These are phyloP conservation scores for Poecilia gillii DNA, from an alignment of 2,797 vertebrate species.

Conservation along the genomic window DNA sequence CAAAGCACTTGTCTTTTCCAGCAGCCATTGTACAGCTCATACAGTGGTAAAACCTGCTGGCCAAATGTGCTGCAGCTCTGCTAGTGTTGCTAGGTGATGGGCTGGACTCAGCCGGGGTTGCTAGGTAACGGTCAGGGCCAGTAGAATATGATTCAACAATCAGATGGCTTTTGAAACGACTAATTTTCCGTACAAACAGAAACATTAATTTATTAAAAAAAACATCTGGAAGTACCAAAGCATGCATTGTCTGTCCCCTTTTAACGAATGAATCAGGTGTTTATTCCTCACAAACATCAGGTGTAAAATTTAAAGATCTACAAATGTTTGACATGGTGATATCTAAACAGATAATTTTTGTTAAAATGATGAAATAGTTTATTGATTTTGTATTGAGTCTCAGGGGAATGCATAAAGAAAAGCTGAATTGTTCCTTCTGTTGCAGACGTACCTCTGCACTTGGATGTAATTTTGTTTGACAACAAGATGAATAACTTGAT, in stretches of 20 bases:
- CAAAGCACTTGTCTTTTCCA: too few species aligned
- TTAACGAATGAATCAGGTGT: background rate
- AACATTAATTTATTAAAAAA: too few species aligned
- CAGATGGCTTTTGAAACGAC: too few species aligned
- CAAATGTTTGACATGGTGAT: background rate
- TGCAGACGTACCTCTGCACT: constrained; percentile 23
- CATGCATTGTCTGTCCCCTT: background rate
- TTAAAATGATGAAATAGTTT: background rate
- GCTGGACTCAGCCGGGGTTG: too few species aligned
- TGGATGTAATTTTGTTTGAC: constrained; percentile 63
- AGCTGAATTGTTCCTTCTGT: constrained; percentile 12
- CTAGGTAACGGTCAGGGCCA: too few species aligned
- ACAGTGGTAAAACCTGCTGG: too few species aligned
- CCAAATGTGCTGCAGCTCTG: too few species aligned
- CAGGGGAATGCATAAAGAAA: background rate
- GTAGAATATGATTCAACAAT: too few species aligned
- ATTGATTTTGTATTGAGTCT: background rate
- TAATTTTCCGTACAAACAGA: too few species aligned
- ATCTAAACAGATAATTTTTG: background rate
- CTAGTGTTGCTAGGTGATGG: too few species aligned
- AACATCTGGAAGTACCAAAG: too few species aligned
- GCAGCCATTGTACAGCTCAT: too few species aligned
- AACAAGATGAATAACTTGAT: constrained; percentile 63
- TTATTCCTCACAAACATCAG: background rate
- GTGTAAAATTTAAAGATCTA: background rate